Evolutionary conservation across 2,888 invertebrate genomes (phyloP), one percentile per base, ranked within the genome.

Genomic region (Eupelmus urozonus): DNA sequence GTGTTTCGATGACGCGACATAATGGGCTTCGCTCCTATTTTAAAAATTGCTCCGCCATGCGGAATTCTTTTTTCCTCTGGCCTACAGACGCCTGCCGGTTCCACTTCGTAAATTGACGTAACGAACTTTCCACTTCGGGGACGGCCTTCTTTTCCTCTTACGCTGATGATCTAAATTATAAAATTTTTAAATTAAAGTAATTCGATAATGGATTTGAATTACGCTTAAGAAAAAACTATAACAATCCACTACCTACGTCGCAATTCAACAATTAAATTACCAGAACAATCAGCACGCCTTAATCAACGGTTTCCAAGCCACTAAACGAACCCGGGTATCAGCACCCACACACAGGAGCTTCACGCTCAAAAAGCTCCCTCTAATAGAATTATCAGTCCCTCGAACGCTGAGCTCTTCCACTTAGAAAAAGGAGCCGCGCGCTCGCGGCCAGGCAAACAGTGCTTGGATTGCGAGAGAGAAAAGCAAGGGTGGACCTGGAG

Each of bases 1-100:
- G 20, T 49, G 40, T 73, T 71, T 77, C 67, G 42, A 66, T 72
- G 74, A 74, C 65, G 49, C 49, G 66, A 59, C 59, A 72, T 23
- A 60, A 29, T 13, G 9, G 60, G 53, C 53, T 20, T 53, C 4
- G 16, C 16, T n/a, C n/a, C 9, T 27, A 53, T 60, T 63, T 72
- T 63, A 57, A 66, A 66, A 66, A 66, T 66, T 74, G 65, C 65
- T 40, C 13, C 57, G 57, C 9, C 29, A 23, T 20, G 49, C 29
- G 60, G 18, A 20, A 29, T 59, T 25, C 13, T 49, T n/a, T n/a
- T n/a, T 49, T n/a, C 3, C 23, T n/a, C 3, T 23, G 4, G 2
- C n/a, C 29, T 27, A 3, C 40, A 23, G 18, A 20, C 18, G 25
- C 11, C 13, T 34, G 53, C 40, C 16, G 23, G 62, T 53, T 72